phyloP scores from a whole-genome alignment of 2,888 invertebrate species.

The Ischnura elegans region DNA sequence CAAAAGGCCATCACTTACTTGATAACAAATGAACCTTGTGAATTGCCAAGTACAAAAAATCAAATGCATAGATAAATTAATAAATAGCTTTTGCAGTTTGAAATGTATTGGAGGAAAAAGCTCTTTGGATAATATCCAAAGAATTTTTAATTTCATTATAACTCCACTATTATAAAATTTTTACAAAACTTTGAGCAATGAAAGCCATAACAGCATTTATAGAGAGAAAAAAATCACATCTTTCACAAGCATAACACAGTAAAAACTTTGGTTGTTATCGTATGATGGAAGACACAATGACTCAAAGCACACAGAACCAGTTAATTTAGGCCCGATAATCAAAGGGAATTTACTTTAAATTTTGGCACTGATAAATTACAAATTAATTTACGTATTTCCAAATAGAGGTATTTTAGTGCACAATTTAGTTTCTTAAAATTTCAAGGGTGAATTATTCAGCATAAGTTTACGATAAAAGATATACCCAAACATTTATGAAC shows the following conservation, averaged over 20 bases:
- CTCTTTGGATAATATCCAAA: slow-evolving; percentile 31
- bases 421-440: not conserved
- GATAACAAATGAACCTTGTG: slow-evolving; percentile 29
- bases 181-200: slow-evolving; percentile 60
- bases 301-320: slow-evolving; percentile 25
- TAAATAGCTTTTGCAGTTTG: slow-evolving; percentile 40
- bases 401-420: not conserved
- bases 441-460: slow-evolving; percentile 8
- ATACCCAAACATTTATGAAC: not conserved
- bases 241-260: slow-evolving; percentile 48
- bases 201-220: slow-evolving; percentile 28
- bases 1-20: not conserved
- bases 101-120: slow-evolving; percentile 32
- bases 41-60: slow-evolving; percentile 24
- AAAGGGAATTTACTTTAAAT: not conserved
- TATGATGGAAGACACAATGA: slow-evolving; percentile 56
- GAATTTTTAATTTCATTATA: not conserved
- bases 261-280: slow-evolving; percentile 37
- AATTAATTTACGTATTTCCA: not conserved
- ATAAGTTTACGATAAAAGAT: not conserved
- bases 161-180: slow-evolving; percentile 37
- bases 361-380: not conserved
- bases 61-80: slow-evolving; percentile 60
- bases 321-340: not conserved
- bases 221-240: slow-evolving; percentile 43